Evolutionary conservation across 1,140 invertebrate species (phyloP).

Genomic region (Catajapyx aquilonaris): DNA sequence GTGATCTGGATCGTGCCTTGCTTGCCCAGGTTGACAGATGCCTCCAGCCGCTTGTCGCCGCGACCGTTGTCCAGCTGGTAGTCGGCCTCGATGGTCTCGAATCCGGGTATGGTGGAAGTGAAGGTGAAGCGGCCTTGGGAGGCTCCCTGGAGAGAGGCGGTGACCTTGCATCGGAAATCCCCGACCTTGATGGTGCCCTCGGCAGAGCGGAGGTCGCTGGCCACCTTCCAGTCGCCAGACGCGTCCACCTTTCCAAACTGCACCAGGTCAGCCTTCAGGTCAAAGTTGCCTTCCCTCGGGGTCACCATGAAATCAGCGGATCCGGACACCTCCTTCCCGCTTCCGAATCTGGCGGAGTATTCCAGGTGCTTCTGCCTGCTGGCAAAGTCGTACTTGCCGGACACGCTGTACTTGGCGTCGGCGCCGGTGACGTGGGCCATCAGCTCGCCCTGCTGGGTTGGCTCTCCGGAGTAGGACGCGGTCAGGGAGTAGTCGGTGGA

Average conservation of each 20-base stretch:
- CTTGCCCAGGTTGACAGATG: neutral
- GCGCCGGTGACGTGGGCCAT: neutral
- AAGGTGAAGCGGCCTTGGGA: slow-evolving; percentile 1
- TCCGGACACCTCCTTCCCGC: slow-evolving; percentile 1
- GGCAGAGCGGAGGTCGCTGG: neutral
- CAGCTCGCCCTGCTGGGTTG: slow-evolving; percentile 1
- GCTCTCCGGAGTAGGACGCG: slow-evolving; percentile 2
- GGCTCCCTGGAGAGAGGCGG: neutral
- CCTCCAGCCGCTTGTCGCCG: too few relatives aligned
- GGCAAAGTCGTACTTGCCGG: neutral
- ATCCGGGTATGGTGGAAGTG: neutral
- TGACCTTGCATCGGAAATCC: neutral
- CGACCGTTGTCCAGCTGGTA: neutral
- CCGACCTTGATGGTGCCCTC: neutral
- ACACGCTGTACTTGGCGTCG: neutral
- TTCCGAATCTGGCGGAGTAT: slow-evolving; percentile 1
- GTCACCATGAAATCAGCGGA: too few relatives aligned
- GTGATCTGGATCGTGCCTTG: neutral
- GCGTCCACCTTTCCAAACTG: neutral
- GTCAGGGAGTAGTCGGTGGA: neutral
- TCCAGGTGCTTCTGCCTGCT: too few relatives aligned
- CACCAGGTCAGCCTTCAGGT: too few relatives aligned
- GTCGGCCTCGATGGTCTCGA: neutral
- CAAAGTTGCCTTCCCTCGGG: too few relatives aligned
- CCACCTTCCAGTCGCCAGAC: neutral